A percentile compares a stretch with the other conserved stretches of the same genome.
phyloP scores from a whole-genome alignment of 2,888 invertebrate species.

The Agrochola circellaris region DNA sequence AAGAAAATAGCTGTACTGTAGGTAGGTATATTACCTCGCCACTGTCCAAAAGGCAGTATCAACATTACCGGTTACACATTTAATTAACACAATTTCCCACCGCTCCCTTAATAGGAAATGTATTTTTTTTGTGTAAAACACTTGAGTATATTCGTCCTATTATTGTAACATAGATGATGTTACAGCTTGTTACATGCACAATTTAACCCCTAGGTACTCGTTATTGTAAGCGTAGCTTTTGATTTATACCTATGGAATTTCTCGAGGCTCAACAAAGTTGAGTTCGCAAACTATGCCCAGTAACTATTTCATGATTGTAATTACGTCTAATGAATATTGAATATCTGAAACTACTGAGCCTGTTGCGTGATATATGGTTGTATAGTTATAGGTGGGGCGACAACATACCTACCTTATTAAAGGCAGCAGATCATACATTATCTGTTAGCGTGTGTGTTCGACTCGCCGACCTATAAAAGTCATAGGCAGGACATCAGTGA shows the following conservation, averaged over 20 bases:
- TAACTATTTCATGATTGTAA: slow-evolving; percentile 77
- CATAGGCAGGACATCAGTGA: slow-evolving; percentile 77
- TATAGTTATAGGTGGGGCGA: slow-evolving; percentile 74
- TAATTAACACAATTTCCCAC: slow-evolving; percentile 34
- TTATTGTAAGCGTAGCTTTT: slow-evolving; percentile 50
- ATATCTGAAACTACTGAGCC: slow-evolving; percentile 73
- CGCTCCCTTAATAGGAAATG: slow-evolving; percentile 1
- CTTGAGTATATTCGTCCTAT: slow-evolving; percentile 1
- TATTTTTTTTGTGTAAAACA: slow-evolving; percentile 3
- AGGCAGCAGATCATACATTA: slow-evolving; percentile 55
- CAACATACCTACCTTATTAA: slow-evolving; percentile 69
- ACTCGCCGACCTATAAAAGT: slow-evolving; percentile 87
- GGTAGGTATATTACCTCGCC: not conserved
- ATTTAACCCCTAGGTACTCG: slow-evolving; percentile 33
- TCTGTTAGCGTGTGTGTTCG: slow-evolving; percentile 68
- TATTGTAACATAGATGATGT: slow-evolving; percentile 19
- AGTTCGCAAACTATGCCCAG: slow-evolving; percentile 75
- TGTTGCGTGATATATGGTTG: slow-evolving; percentile 60
- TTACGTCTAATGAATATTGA: slow-evolving; percentile 81
- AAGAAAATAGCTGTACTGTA: no score
- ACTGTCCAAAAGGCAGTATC: not conserved
- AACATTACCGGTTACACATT: slow-evolving; percentile 4
- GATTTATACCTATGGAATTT: slow-evolving; percentile 69
- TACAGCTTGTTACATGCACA: slow-evolving; percentile 4
- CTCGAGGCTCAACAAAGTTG: slow-evolving; percentile 65